A percentile compares a stretch with the other conserved stretches of the same genome.
Conservation (phyloP, 2,113 vertebrate genomes). For the Malaclemys terrapin region DNA sequence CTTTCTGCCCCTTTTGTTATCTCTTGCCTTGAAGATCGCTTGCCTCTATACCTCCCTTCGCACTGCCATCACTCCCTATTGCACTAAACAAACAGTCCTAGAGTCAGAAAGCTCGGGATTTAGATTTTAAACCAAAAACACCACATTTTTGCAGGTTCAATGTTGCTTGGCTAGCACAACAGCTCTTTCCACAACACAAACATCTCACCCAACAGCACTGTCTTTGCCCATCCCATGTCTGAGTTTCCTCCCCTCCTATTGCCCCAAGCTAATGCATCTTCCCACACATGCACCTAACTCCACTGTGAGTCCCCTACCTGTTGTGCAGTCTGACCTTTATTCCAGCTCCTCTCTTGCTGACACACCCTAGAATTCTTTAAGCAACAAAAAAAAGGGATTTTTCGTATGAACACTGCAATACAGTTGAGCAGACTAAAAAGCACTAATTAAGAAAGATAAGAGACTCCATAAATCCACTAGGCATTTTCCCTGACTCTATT, state of each 20-base stretch:
- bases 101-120: neutral
- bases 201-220: neutral
- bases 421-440: neutral
- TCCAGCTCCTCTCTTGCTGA: rapidly evolving
- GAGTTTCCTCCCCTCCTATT: constrained; percentile 5
- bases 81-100: neutral
- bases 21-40: neutral
- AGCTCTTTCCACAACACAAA: neutral
- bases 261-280: constrained; percentile 1
- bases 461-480: neutral
- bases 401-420: neutral
- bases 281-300: neutral
- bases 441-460: neutral
- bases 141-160: neutral
- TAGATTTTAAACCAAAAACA: neutral
- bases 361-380: constrained; percentile 37
- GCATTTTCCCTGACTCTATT: neutral
- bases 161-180: neutral
- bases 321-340: constrained; percentile 28
- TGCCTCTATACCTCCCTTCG: neutral
- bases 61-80: neutral
- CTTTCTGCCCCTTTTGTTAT: neutral
- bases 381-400: neutral
- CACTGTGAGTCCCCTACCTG: neutral
- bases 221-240: constrained; percentile 54